Base-by-base conservation (phyloP, 23 tunicate genomes). In the Clavelina lepadiformis region DNA sequence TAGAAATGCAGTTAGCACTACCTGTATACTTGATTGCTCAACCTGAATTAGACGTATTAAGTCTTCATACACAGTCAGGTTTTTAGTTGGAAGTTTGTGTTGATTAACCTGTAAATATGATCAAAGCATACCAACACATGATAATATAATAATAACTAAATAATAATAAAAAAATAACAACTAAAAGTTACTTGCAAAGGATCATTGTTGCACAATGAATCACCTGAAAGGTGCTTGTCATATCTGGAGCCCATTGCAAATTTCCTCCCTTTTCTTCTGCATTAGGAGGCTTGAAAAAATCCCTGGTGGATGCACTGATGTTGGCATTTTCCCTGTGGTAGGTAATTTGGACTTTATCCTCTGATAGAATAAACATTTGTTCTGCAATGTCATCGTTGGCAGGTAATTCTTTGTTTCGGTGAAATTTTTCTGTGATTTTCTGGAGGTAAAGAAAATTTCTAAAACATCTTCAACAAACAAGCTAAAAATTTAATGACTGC, bases 201-300 rank as follows among this genome's bases (percentile, higher is more conserved):
- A 3, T 4, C 22, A 2, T 49, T 2, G 55, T 2, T 8, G 11
- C 15, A 41, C 13, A 41, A 41, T 41, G 13, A 15, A 38, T 32
- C 15, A 81, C 97, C 75, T 75, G 84, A 41, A 86, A 94, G 30
- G 89, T 77, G 31, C 58, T 32, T 2, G 95, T 73, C 95, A 94
- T 86, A 52, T 94, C 99, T 1, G 83, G 68, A 0, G 91, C 50
- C 88, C 94, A 94, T 44, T 79, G 87, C 59, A 94, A 67, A 61
- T 86, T 94, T 31, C 91, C 88, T 4, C 63, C 74, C 66, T 94
- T 94, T 19, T 94, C 99, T 41, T 94, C 95, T 0, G 95, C 85
- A 60, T 94, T 86, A 11, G 88, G 96, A 2, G 99, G 99, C 46
- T 81, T 94, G 58, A 70, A 89, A 51, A 63, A 86, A 50, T 74